Conservation (phyloP, 2,113 vertebrate species). For the Pelodiscus sinensis region DNA sequence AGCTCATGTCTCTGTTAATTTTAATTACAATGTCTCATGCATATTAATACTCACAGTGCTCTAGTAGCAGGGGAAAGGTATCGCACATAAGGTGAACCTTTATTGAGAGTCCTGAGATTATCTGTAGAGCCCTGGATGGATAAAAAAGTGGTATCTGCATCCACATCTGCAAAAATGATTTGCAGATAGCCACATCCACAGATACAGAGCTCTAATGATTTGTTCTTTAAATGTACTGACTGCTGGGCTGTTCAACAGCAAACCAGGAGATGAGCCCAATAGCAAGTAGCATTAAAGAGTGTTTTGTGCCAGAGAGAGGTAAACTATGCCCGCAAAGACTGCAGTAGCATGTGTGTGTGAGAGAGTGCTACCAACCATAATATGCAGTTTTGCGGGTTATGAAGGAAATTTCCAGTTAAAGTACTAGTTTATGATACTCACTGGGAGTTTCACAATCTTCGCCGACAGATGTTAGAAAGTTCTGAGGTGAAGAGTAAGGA, state of each 20-base stretch:
- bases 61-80: background rate
- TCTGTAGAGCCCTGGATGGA: too few relatives aligned
- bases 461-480: too few relatives aligned
- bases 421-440: rapidly evolving
- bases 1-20: background rate
- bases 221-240: background rate
- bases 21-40: background rate
- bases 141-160: too few relatives aligned
- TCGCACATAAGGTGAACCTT: background rate
- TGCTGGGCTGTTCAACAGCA: background rate
- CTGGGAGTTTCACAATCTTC: background rate
- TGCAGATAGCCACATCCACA: too few relatives aligned
- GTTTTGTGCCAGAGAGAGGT: background rate
- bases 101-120: background rate
- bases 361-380: background rate
- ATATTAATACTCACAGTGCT: background rate
- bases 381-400: background rate
- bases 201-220: background rate
- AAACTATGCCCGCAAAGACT: background rate
- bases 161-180: too few relatives aligned
- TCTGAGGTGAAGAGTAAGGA: too few relatives aligned
- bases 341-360: background rate
- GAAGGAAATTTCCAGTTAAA: background rate
- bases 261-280: background rate
- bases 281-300: background rate